Percentiles rank a stretch among this genome's conserved stretches.
phyloP scores from a whole-genome alignment of 2,113 vertebrate genomes.

The Anoplopoma fimbria region DNA sequence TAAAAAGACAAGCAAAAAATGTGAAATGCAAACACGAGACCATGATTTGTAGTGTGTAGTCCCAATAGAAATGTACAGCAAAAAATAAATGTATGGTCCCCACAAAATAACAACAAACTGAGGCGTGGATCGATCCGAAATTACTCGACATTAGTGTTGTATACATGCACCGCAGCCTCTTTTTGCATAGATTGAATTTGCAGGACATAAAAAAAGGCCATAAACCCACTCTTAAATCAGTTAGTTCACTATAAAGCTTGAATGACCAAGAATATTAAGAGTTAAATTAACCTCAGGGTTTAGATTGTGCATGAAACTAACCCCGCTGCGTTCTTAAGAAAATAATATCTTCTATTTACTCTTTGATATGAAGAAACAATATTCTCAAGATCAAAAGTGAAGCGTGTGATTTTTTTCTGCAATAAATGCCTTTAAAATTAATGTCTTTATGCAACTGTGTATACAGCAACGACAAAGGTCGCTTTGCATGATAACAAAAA shows the following conservation, averaged over 20 bases:
- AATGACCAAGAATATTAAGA: constrained; percentile 15
- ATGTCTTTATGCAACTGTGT: constrained; percentile 37
- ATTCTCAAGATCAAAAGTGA: constrained; percentile 6
- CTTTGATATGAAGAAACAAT: constrained; percentile 26
- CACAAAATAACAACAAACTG: not conserved
- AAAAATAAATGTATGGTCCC: constrained; percentile 16
- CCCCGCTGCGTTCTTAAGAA: not conserved
- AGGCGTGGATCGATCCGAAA: constrained; percentile 25
- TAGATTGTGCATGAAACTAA: constrained; percentile 3
- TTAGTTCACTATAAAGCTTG: constrained; percentile 43
- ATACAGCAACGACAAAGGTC: constrained; percentile 11
- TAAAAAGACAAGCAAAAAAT: not conserved
- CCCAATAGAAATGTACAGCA: not conserved
- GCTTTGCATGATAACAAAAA: constrained; percentile 12
- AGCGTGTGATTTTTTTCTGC: constrained; percentile 17
- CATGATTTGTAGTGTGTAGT: not conserved
- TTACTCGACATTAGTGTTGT: constrained; percentile 41
- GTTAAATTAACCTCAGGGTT: constrained; percentile 19
- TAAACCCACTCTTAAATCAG: constrained; percentile 13
- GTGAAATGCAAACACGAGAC: not conserved
- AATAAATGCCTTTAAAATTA: constrained; percentile 4
- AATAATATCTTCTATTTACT: constrained; percentile 22
- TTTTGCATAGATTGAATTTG: constrained; percentile 73
- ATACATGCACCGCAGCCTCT: constrained; percentile 50
- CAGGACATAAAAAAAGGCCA: constrained; percentile 37